Conservation (phyloP, 2,113 vertebrate species). For the Gymnocephalus cernua region DNA sequence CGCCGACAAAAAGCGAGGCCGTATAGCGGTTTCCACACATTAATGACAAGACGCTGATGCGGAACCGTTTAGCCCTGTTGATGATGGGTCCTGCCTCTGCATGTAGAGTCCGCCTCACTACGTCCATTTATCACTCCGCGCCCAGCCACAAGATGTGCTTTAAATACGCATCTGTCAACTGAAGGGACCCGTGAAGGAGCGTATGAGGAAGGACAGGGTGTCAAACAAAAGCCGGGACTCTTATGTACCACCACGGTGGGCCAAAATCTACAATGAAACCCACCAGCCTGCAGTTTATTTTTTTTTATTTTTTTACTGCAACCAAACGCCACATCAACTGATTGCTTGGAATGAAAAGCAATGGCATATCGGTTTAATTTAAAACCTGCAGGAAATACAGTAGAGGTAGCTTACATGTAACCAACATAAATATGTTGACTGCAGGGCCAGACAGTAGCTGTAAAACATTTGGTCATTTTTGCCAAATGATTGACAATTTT, state of each 20-base stretch:
- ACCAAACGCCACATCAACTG: not conserved
- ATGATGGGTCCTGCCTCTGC: constrained; percentile 14
- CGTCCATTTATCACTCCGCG: constrained; percentile 28
- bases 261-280: not conserved
- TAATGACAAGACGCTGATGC: constrained; percentile 47
- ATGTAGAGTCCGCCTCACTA: constrained; percentile 29
- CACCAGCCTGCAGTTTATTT: not conserved
- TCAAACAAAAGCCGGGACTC: not conserved
- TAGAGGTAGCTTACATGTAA: too few relatives aligned
- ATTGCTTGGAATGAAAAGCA: not conserved
- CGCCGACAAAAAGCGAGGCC: not conserved
- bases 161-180: not conserved
- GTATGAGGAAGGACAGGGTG: not conserved
- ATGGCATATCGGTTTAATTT: not conserved
- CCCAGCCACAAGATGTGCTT: not conserved
- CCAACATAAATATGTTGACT: not conserved
- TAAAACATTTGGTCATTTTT: too few relatives aligned
- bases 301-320: not conserved
- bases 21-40: constrained; percentile 43
- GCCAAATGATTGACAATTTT: too few relatives aligned
- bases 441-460: not conserved
- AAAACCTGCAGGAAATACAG: not conserved
- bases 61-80: constrained; percentile 40
- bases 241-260: not conserved
- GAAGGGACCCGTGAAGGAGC: not conserved